Evolutionary conservation across 2,113 vertebrate species (phyloP).

Genomic region (Pygoscelis antarcticus): DNA sequence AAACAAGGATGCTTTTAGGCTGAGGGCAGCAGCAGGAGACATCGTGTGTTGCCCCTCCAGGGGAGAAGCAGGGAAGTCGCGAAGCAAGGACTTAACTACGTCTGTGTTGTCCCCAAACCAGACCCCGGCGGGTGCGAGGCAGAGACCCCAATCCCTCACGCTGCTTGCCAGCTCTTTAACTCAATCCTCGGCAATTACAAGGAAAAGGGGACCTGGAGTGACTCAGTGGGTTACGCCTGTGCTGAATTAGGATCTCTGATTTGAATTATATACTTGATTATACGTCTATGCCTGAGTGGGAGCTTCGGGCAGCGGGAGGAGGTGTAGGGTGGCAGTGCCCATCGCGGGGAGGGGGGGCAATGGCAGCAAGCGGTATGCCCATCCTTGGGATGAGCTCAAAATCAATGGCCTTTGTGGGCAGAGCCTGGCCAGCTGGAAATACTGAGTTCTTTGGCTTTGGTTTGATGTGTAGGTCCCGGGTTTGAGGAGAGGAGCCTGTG

Average conservation of each 20-base stretch:
- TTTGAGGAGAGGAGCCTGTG: not conserved
- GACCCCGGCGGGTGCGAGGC: fast-evolving
- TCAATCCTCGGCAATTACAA: fast-evolving
- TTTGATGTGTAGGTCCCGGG: not conserved
- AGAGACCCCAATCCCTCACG: fast-evolving
- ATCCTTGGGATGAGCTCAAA: fast-evolving
- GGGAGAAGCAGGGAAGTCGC: not conserved
- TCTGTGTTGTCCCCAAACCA: not conserved
- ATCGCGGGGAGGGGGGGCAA: too few relatives aligned
- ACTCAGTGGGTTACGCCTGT: not conserved
- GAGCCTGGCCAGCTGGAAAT: not conserved
- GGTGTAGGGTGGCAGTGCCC: not conserved
- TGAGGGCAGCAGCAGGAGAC: not conserved
- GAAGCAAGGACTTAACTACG: not conserved
- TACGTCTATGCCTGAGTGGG: fast-evolving
- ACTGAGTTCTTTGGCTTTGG: too few relatives aligned
- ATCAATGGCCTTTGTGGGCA: fast-evolving
- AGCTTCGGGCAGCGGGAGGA: not conserved
- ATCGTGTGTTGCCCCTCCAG: not conserved
- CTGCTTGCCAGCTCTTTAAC: not conserved
- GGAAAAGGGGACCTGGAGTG: not conserved
- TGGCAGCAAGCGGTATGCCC: not conserved
- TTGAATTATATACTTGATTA: fast-evolving
- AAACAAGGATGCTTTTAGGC: not conserved
- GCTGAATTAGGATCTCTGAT: not conserved